Evolutionary conservation across 2,113 vertebrate species (phyloP).

Genomic region (Beaufortia kweichowensis): DNA sequence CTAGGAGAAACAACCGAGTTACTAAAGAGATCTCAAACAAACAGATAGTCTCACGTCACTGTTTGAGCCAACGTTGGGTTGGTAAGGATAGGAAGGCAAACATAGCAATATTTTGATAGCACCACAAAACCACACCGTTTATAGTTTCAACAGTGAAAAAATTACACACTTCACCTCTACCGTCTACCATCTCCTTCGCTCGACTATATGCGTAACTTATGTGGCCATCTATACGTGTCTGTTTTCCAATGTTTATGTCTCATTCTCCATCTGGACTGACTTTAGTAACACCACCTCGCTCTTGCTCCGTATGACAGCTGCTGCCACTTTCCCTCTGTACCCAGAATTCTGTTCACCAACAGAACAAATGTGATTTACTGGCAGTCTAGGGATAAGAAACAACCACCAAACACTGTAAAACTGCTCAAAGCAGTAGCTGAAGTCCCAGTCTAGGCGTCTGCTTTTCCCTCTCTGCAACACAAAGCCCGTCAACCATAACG

Average conservation of each 20-base stretch:
- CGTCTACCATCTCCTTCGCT: background rate
- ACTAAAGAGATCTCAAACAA: too few relatives aligned
- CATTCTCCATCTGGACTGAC: slow-evolving; percentile 29
- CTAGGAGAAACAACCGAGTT: too few relatives aligned
- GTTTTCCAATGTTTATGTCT: slow-evolving; percentile 11
- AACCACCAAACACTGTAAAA: slow-evolving; percentile 55
- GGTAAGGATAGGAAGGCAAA: background rate
- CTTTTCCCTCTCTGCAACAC: slow-evolving; percentile 36
- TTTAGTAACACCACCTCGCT: slow-evolving; percentile 26
- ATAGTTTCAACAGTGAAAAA: background rate
- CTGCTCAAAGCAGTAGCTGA: slow-evolving; percentile 55
- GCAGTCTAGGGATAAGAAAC: slow-evolving; percentile 61
- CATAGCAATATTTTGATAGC: background rate
- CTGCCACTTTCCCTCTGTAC: slow-evolving; percentile 7
- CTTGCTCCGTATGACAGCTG: slow-evolving; percentile 17
- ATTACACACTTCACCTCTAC: background rate
- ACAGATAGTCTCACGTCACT: background rate
- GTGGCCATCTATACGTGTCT: background rate
- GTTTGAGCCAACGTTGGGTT: background rate
- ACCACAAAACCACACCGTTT: background rate
- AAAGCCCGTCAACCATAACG: slow-evolving; percentile 5
- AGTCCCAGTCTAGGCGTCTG: slow-evolving; percentile 47
- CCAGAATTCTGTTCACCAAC: slow-evolving; percentile 39
- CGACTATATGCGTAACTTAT: background rate
- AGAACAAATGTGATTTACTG: slow-evolving; percentile 58